phyloP scores from a whole-genome alignment of 1,140 invertebrate species.

The Cecropterus lyciades region DNA sequence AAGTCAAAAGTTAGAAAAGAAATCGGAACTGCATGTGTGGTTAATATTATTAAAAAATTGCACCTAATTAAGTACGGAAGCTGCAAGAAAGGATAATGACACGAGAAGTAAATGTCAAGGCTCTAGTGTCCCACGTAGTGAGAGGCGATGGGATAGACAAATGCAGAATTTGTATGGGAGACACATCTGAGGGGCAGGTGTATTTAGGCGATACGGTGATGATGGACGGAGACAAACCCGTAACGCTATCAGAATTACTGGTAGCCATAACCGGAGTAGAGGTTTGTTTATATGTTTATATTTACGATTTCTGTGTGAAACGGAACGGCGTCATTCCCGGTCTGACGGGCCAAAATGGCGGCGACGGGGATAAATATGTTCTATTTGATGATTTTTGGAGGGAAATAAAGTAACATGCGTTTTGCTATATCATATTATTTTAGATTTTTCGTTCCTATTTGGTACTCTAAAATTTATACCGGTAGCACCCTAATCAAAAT shows the following conservation, averaged over 20 bases:
- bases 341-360: slow-evolving; percentile 65
- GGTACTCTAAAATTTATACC: too few species aligned
- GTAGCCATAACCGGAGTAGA: slow-evolving; percentile 71
- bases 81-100: slow-evolving; percentile 45
- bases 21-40: too few species aligned
- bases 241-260: slow-evolving; percentile 67
- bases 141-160: slow-evolving; percentile 67
- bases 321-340: slow-evolving; percentile 68
- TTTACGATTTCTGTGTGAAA: slow-evolving; percentile 65
- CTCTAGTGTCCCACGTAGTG: slow-evolving; percentile 71
- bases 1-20: too few species aligned
- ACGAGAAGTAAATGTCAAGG: slow-evolving; percentile 71
- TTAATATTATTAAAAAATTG: neutral
- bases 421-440: neutral
- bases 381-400: neutral
- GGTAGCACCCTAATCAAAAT: too few species aligned
- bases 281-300: slow-evolving; percentile 52
- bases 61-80: neutral
- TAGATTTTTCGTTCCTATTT: too few species aligned
- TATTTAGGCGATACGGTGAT: slow-evolving; percentile 74
- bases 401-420: slow-evolving; percentile 1
- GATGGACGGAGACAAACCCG: slow-evolving; percentile 67
- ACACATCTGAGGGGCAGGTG: slow-evolving; percentile 71
- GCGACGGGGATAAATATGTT: slow-evolving; percentile 14
- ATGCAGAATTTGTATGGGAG: slow-evolving; percentile 77